Percentiles rank a stretch among this genome's conserved stretches.
Conservation (phyloP, 1,140 invertebrate genomes). For the Drosophila lacertosa region DNA sequence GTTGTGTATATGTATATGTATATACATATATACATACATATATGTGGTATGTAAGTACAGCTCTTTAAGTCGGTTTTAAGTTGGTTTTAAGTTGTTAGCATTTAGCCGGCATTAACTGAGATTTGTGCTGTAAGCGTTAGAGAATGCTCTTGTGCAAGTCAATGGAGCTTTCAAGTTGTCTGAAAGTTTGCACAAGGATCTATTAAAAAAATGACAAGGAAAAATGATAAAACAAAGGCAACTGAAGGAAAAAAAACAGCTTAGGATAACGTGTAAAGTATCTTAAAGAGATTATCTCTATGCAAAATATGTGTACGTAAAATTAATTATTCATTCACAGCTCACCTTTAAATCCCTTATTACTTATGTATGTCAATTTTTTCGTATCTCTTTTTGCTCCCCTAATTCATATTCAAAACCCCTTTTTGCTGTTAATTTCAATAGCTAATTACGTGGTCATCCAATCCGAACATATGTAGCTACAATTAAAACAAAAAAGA, state of each 20-base stretch:
- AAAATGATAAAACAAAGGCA: not conserved
- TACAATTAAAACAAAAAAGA: not conserved
- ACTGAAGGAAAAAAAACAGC: not conserved
- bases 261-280: too few relatives aligned
- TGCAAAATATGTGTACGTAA: not conserved
- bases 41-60: conserved; percentile 42
- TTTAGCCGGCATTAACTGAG: conserved; percentile 77
- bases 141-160: not conserved
- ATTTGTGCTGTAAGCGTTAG: conserved; percentile 46
- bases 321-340: conserved; percentile 3
- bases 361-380: not conserved
- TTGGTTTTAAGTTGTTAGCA: conserved; percentile 80
- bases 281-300: not conserved
- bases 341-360: not conserved
- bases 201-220: too few relatives aligned
- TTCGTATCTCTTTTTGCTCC: not conserved
- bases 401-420: conserved; percentile 53
- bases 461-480: not conserved
- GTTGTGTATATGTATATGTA: conserved; percentile 18
- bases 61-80: conserved; percentile 69
- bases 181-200: not conserved
- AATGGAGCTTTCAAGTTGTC: conserved; percentile 14
- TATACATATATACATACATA: not conserved
- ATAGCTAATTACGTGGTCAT: conserved; percentile 58
- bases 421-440: conserved; percentile 36